Percentiles rank a stretch among this genome's conserved stretches.
Evolutionary conservation across 2,797 vertebrate genomes (phyloP).

Genomic region (Leptoclinus maculatus): DNA sequence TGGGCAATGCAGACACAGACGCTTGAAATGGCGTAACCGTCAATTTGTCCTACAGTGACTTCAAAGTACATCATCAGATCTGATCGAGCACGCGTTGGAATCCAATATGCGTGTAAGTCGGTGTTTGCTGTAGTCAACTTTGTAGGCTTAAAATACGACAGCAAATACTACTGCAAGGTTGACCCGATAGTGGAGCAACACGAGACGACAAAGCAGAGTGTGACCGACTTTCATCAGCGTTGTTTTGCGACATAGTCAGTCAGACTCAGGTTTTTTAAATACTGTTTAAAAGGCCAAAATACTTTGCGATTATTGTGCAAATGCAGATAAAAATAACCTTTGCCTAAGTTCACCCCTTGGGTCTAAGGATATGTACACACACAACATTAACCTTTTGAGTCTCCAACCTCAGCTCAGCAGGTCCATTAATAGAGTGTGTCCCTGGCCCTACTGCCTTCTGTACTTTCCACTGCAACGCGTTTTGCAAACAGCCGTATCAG

Average conservation of each 20-base stretch:
- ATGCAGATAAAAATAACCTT: constrained; percentile 17
- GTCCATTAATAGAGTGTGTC: constrained; percentile 75
- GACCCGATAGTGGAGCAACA: background rate
- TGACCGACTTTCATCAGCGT: background rate
- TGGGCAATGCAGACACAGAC: constrained; percentile 31
- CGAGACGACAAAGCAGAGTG: background rate
- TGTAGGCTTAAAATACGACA: background rate
- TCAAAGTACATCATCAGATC: constrained; percentile 42
- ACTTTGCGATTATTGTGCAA: background rate
- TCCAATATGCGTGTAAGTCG: background rate
- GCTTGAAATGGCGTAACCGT: constrained; percentile 44
- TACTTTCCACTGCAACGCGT: constrained; percentile 66
- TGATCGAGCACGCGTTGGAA: constrained; percentile 32
- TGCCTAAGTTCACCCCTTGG: background rate
- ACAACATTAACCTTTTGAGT: constrained; percentile 62
- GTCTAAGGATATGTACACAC: constrained; percentile 22
- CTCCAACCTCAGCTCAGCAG: constrained; percentile 43
- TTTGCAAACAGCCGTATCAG: constrained; percentile 65
- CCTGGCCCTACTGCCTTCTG: constrained; percentile 52
- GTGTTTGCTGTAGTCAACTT: background rate
- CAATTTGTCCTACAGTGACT: constrained; percentile 44
- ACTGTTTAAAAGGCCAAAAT: background rate
- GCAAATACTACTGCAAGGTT: background rate
- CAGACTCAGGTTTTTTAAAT: background rate
- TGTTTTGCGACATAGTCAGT: background rate